phyloP scores from a whole-genome alignment of 1,140 invertebrate species.

The Musca domestica region DNA sequence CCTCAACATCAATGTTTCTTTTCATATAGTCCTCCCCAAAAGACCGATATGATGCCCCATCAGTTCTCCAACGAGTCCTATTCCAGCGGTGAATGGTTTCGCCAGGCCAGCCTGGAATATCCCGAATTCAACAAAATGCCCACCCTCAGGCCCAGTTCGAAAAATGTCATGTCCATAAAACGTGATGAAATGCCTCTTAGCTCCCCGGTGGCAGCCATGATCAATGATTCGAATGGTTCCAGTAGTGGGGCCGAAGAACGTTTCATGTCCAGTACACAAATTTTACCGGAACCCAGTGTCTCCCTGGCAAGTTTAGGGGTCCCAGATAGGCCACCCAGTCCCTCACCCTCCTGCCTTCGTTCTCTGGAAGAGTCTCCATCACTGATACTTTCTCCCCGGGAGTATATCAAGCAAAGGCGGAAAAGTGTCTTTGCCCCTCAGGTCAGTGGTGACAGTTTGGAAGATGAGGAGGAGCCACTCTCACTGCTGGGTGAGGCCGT shows the following conservation, averaged over 20 bases:
- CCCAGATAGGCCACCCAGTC: slow-evolving; percentile 28
- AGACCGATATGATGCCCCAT: neutral
- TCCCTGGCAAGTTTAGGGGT: slow-evolving; percentile 1
- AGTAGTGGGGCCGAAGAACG: slow-evolving; percentile 45
- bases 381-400: slow-evolving; percentile 39
- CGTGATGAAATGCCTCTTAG: slow-evolving; percentile 40
- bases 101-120: slow-evolving; percentile 39
- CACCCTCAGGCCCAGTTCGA: slow-evolving; percentile 46
- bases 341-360: slow-evolving; percentile 23
- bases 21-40: neutral
- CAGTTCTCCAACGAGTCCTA: slow-evolving; percentile 36
- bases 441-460: neutral
- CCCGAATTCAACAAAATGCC: slow-evolving; percentile 51
- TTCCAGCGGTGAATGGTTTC: slow-evolving; percentile 46
- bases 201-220: slow-evolving; percentile 47
- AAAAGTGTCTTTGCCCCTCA: slow-evolving; percentile 29
- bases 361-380: slow-evolving; percentile 28
- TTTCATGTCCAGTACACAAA: slow-evolving; percentile 23
- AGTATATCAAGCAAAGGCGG: slow-evolving; percentile 37
- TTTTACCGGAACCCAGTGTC: neutral
- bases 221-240: slow-evolving; percentile 49
- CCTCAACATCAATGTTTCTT: neutral
- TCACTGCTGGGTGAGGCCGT: neutral
- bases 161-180: slow-evolving; percentile 51
- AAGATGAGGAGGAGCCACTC: neutral